Evolutionary conservation across 2,888 invertebrate genomes (phyloP).

Genomic region (Drosophila paranaensis): DNA sequence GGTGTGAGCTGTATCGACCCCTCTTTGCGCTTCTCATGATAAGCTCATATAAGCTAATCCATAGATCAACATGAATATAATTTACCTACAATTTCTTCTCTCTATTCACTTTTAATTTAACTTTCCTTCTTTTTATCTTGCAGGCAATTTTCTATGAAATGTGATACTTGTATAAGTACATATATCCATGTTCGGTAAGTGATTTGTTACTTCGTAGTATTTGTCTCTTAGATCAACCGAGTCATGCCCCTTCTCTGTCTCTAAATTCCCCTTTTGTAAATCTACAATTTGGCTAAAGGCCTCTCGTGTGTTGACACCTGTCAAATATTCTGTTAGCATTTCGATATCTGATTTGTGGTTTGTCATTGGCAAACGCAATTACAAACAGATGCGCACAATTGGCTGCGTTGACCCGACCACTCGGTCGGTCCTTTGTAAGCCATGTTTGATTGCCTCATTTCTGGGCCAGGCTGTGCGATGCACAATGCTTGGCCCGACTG

Average conservation of each 20-base stretch:
- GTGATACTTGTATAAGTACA: too few species aligned
- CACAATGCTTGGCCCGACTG: background rate
- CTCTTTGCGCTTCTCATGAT: background rate
- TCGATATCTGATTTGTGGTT: conserved; percentile 45
- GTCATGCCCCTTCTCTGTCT: background rate
- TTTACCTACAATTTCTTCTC: too few species aligned
- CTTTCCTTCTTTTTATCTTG: background rate
- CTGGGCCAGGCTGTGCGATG: conserved; percentile 43
- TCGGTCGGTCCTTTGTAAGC: conserved; percentile 11
- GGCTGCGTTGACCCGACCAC: conserved; percentile 28
- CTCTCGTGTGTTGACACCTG: conserved; percentile 34
- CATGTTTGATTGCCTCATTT: conserved; percentile 69
- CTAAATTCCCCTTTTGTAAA: background rate
- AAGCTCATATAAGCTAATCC: too few species aligned
- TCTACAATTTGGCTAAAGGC: too few species aligned
- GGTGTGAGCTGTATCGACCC: too few species aligned
- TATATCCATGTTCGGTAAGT: too few species aligned
- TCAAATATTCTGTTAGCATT: conserved; percentile 50
- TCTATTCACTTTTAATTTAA: too few species aligned
- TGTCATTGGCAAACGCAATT: conserved; percentile 55
- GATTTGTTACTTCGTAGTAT: too few species aligned
- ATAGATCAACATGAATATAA: too few species aligned
- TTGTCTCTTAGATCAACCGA: background rate
- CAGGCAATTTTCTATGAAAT: background rate
- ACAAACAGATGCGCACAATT: conserved; percentile 53